Evolutionary conservation across 2,888 invertebrate genomes (phyloP), one percentile per base, ranked within the genome.

Genomic region (Ophioninae sp.): DNA sequence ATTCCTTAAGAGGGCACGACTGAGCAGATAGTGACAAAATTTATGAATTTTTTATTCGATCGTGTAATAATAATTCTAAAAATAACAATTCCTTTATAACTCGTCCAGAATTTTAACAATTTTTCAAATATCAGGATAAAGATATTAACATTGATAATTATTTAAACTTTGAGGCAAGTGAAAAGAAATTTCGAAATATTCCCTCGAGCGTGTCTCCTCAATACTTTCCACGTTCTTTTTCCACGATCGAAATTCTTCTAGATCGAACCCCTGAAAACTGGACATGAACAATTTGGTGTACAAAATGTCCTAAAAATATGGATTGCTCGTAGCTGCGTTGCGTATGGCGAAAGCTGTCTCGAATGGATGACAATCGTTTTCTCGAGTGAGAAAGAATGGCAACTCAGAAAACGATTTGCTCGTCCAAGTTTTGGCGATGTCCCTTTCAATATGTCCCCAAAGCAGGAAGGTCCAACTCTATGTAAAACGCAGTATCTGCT

Each of bases 391-490:
- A 84, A 84, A 68, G 81, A 84, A 79, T 79, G 64, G 69, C 58
- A 64, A 51, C 79, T 81, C 68, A 75, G 67, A 79, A 79, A 79
- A 79, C 67, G 81, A 76, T 81, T 81, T 81, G 65, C 44, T 72
- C 58, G 73, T 67, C 79, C 58, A 81, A 84, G 81, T 84, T 79
- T 79, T 72, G 73, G 69, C 69, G 78, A 84, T 44, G 81, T 79
- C 68, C 79, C 72, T 79, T 84, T 81, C 84, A 79, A 81, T 84
- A 79, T 81, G 71, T 63, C 65, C 63, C 37, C 30, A 51, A 75
- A 75, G 67, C 67, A 81, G 79, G 78, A 78, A 75, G 79, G 67
- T n/a, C 59, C 30, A 61, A 30, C 37, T 56, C 30, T 41, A 67
- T 30, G 39, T 72, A 59, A 3, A 22, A 44, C 39, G 3, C 44